Base-by-base conservation (phyloP, 2,888 invertebrate genomes). In the Steinernema hermaphroditum region DNA sequence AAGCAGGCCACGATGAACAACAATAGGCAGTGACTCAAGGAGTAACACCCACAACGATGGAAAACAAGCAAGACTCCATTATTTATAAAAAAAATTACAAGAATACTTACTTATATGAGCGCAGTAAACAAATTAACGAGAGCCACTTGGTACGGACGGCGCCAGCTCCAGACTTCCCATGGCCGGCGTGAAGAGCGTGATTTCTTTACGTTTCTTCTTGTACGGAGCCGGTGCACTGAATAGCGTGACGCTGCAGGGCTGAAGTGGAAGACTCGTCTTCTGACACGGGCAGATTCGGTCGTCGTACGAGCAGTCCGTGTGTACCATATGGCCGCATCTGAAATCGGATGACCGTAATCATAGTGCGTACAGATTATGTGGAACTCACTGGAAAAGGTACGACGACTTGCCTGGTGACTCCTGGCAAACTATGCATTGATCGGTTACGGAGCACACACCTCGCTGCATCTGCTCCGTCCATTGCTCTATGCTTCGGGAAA, bases 111-210 rank as follows among this genome's bases (percentile, higher is more conserved):
- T n/a, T n/a, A n/a, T n/a, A n/a, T n/a, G n/a, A n/a, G n/a, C n/a
- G n/a, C n/a, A n/a, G n/a, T n/a, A n/a, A n/a, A n/a, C n/a, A n/a
- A n/a, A n/a, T n/a, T n/a, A n/a, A n/a, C n/a, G n/a, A n/a, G n/a
- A n/a, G n/a, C n/a, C n/a, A n/a, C n/a, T n/a, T n/a, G n/a, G 62
- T 16, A 62, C 32, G 1, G 62, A 62, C 1, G 62, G 62, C 16
- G 62, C 62, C 29, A 62, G 16, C 27, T 62, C 32, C 2, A 62
- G 62, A 19, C 62, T 62, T 32, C 62, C 62, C 62, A 62, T 62
- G 29, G 62, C 62, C 34, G 62, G 62, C 16, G 62, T 27, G 32
- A 62, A 27, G 4, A 62, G 32, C 9, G 6, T 62, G n/a, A 62
- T 62, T 32, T 62, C 62, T 14, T 32, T 4, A 2, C 27, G 34